Base-by-base conservation (phyloP, 1,140 invertebrate genomes). In the Zaprionus vittiger region DNA sequence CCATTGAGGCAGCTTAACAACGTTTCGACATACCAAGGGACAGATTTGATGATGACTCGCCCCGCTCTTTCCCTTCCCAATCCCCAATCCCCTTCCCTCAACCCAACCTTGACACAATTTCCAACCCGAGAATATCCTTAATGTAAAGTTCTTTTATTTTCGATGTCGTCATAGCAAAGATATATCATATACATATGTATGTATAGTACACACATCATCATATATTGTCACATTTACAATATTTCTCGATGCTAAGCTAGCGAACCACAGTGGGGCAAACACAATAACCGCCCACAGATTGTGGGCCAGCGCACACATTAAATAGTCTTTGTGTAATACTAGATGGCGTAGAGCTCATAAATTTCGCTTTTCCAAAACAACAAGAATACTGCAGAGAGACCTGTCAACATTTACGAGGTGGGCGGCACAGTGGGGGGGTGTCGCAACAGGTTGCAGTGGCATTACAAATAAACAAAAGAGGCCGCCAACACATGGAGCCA, bases 221-320 rank as follows among this genome's bases (percentile, higher is more conserved):
- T 11, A 34, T 44, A 44, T 44, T 15, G 38, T 41, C 41, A 49
- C 20, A 49, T 49, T 49, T 22, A 22, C 41, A 63, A 44, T 67
- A 73, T 83, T 62, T 71, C 65, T 55, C 28, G 57, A 61, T 55
- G 54, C 47, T 68, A 60, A 68, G 28, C 20, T 41, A 68, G 31
- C n/a, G 59, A 66, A 11, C 84, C 84, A 79, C 81, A 84, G 66
- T 70, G 68, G 78, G 9, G 9, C 31, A 34, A 67, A 76, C 79
- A 87, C 81, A 89, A 89, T 79, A 89, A 79, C 72, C 84, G 80
- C 83, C 84, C 83, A 80, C 83, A 78, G 17, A 71, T 69, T 47
- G 75, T 80, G 38, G 84, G 66, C 77, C 74, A 59, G 22, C 67
- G 31, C 9, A 34, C 9, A 62, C 26, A 70, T 85, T 85, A 79